Evolutionary conservation across 64 coral and sea anemone genomes (phyloP).

Genomic region (Stichodactyla helianthus): DNA sequence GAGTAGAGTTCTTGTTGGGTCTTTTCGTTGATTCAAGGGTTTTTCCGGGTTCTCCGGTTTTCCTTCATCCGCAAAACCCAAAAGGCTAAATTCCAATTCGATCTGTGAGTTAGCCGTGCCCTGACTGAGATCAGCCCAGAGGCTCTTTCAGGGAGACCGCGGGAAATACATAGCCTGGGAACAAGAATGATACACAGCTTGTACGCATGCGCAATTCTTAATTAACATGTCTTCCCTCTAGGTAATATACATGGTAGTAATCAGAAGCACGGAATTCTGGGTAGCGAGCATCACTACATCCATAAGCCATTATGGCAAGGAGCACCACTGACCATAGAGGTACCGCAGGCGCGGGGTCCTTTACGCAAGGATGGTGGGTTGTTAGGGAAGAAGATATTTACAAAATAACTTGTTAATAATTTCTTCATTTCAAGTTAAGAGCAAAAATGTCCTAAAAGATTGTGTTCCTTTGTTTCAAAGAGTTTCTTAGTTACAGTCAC

Average conservation of each 20-base stretch:
- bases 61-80: too few species aligned
- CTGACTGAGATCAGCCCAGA: too few species aligned
- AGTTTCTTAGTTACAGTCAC: conserved; percentile 44
- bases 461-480: neutral
- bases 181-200: too few species aligned
- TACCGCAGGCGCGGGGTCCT: conserved; percentile 31
- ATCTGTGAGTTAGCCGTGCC: too few species aligned
- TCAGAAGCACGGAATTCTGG: conserved; percentile 41
- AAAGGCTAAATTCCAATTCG: too few species aligned
- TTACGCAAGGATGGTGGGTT: conserved; percentile 43
- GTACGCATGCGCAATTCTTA: neutral
- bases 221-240: neutral
- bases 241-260: conserved; percentile 50
- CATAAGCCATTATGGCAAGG: conserved; percentile 38
- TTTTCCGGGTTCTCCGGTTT: too few species aligned
- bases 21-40: too few species aligned
- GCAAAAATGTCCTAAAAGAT: neutral
- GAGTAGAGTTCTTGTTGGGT: too few species aligned
- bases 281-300: conserved; percentile 33
- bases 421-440: too few species aligned
- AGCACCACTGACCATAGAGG: conserved; percentile 13
- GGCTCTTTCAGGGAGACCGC: too few species aligned
- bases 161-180: too few species aligned
- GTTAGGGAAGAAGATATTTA: neutral
- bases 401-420: neutral